Base-by-base conservation (phyloP, 2,797 vertebrate genomes). In the Labeo calbasu region DNA sequence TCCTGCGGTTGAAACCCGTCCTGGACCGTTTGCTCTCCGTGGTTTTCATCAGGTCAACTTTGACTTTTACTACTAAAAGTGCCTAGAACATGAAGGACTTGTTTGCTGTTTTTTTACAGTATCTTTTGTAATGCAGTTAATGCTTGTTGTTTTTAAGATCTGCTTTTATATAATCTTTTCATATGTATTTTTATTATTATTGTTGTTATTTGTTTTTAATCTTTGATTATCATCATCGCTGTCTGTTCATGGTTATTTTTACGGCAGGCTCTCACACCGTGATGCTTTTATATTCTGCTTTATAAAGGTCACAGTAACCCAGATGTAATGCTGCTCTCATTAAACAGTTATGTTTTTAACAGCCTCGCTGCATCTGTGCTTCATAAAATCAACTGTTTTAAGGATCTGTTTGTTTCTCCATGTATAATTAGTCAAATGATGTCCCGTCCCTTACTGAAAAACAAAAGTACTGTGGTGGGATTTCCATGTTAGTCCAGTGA, bases 31-130 rank as follows among this genome's bases (percentile, higher is more conserved):
- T 25, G 43, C 81, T 71, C 43, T 63, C 3, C 3, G 21, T 80
- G 28, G 40, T 21, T 57, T 77, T 36, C 75, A 23, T 73, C 59
- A 72, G 70, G 90, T 95, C 89, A 89, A 87, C 85, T 86, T 85
- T 90, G 65, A 88, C 86, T 92, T 87, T 78, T 89, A 68, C 63
- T 68, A 79, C 69, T 88, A 88, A 90, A 97, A 98, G 97, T 99
- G 97, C 97, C 98, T 98, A 95, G 94, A 94, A 94, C 96, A 97
- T 97, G 97, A 98, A 98, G 97, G 97, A 82, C 97, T 95, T 95
- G 92, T 93, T 94, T 93, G 82, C 83, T 85, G 83, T 84, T 84
- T 87, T 83, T 95, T 94, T 94, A 93, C 90, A 85, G 88, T 92
- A 91, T 94, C 91, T 93, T 94, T 94, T 93, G 36, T 91, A 90